Evolutionary conservation across 2,797 vertebrate genomes (phyloP).

Genomic region (Odontamblyopus rebecca): DNA sequence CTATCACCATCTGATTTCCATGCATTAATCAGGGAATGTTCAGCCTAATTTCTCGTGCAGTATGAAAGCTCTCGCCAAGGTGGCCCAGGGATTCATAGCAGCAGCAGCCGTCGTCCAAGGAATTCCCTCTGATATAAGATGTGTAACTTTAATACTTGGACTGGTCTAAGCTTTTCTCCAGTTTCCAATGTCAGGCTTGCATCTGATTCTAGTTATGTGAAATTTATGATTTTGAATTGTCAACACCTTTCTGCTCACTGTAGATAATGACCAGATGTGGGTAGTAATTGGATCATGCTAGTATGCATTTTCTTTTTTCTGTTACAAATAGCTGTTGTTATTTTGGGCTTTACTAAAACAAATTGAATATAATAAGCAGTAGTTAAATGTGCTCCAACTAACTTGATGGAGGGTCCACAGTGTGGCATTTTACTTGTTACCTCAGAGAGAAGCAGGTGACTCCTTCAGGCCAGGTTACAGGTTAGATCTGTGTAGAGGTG

Average conservation of each 20-base stretch:
- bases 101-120: constrained; percentile 31
- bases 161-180: constrained; percentile 20
- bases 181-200: constrained; percentile 36
- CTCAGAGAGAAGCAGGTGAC: too few relatives aligned
- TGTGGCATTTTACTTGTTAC: too few relatives aligned
- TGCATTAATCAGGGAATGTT: constrained; percentile 61
- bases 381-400: neutral
- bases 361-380: neutral
- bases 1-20: constrained; percentile 51
- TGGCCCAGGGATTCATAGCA: constrained; percentile 24
- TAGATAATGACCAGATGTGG: neutral
- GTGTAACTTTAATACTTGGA: constrained; percentile 44
- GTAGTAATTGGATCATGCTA: neutral
- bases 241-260: constrained; percentile 19
- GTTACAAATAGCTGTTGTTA: neutral
- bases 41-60: constrained; percentile 50
- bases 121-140: constrained; percentile 38
- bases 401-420: too few relatives aligned
- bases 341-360: neutral
- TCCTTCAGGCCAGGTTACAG: too few relatives aligned
- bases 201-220: constrained; percentile 45
- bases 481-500: too few relatives aligned
- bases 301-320: neutral
- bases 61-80: constrained; percentile 36
- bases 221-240: constrained; percentile 32